Evolutionary conservation across 1,140 invertebrate genomes (phyloP), one percentile per base, ranked within the genome.

Genomic region (Colletes gigas): DNA sequence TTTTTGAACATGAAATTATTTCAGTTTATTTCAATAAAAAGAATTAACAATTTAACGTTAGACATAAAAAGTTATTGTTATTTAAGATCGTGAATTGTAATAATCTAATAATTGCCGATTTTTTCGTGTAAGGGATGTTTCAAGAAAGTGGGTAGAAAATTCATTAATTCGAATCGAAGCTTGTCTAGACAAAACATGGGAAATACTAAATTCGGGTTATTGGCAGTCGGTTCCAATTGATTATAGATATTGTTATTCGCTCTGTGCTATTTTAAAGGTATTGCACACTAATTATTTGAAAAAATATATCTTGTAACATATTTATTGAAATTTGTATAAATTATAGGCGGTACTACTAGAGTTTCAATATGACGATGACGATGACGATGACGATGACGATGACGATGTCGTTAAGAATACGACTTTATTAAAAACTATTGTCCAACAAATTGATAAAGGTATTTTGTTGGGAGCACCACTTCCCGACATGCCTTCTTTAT

Each of bases 131-230:
- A 90, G 90, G 65, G 54, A 78, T 41, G 55, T 41, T 9, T 30
- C 78, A 68, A 54, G 30, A 68, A 44, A 81, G 67, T 92, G 87
- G 88, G 74, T 92, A 71, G 84, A 92, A 17, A 91, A 91, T 86
- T 83, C 90, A 30, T 82, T 91, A 68, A 90, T 92, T 81, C 83
- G 92, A 83, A 86, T 95, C 41, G 92, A 95, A 88, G 94, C 94
- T 52, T 93, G 97, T 73, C 92, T 97, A 62, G 96, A 97, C 91
- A 94, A 95, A 88, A 94, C 94, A 83, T 97, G 97, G 96, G 97
- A 98, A 92, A 93, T 95, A 85, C 94, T 98, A 15, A 97, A 98
- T 93, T 96, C 96, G 63, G 97, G 97, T 0, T 95, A 97, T 88
- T 98, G 97, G 96, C 97, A 96, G 94, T 94, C 96, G 89, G 97